phyloP scores from a whole-genome alignment of 2,797 vertebrate genomes.

The Enteromius anoplus region DNA sequence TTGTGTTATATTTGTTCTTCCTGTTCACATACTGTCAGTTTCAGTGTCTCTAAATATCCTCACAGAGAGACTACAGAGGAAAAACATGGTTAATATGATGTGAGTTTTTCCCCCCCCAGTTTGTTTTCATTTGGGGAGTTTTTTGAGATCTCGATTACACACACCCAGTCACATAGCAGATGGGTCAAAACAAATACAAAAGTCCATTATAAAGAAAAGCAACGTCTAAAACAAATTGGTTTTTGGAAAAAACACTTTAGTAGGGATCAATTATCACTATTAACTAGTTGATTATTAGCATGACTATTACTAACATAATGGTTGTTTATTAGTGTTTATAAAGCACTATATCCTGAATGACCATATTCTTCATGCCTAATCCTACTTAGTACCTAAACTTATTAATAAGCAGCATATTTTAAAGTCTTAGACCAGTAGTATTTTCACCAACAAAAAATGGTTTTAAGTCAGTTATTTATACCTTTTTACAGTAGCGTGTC shows the following conservation, averaged over 20 bases:
- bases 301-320: neutral
- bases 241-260: too few species aligned
- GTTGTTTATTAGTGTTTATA: neutral
- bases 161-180: constrained; percentile 3
- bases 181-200: neutral
- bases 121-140: neutral
- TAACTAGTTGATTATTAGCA: too few species aligned
- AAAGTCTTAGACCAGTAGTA: too few species aligned
- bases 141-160: neutral
- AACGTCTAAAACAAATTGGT: neutral
- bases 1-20: constrained; percentile 34
- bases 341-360: too few species aligned
- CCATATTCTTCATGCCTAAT: neutral
- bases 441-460: too few species aligned
- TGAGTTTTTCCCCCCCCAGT: neutral
- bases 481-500: too few species aligned
- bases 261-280: neutral
- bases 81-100: neutral
- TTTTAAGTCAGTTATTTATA: too few species aligned
- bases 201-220: neutral
- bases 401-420: too few species aligned
- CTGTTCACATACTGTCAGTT: constrained; percentile 12
- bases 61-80: neutral
- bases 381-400: neutral
- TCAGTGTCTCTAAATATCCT: constrained; percentile 41